Evolutionary conservation across 2,797 vertebrate genomes (phyloP).

Genomic region (Sphenodon punctatus): DNA sequence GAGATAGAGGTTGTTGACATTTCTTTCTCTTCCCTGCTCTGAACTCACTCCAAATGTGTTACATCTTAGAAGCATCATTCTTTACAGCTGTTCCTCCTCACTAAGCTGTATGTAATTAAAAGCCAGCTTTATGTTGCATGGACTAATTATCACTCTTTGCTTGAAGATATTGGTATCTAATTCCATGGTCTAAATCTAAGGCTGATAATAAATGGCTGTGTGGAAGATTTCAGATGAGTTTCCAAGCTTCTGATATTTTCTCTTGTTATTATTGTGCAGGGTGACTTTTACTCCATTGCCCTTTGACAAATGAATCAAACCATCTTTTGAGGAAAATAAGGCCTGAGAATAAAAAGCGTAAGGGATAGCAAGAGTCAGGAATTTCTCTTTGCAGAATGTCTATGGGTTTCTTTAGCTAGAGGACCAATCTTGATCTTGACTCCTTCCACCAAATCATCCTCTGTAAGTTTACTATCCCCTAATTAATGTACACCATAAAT

Average conservation of each 20-base stretch:
- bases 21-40: rapidly evolving
- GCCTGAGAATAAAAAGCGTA: too few species aligned
- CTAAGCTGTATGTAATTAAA: conserved; percentile 71
- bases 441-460: background rate
- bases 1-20: background rate
- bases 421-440: background rate
- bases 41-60: rapidly evolving
- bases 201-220: background rate
- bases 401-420: background rate
- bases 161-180: conserved; percentile 46
- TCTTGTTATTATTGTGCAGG: background rate
- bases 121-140: conserved; percentile 50
- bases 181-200: background rate
- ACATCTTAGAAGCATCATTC: rapidly evolving
- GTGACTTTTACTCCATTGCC: rapidly evolving
- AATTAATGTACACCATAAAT: background rate
- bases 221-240: background rate
- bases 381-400: background rate
- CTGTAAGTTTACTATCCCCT: background rate
- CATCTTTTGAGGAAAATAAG: background rate
- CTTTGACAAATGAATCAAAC: rapidly evolving
- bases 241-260: rapidly evolving
- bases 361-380: too few species aligned
- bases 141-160: conserved; percentile 56
- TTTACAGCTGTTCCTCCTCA: background rate